Evolutionary conservation across 2,797 vertebrate species (phyloP).

Genomic region (Melanitta fusca): DNA sequence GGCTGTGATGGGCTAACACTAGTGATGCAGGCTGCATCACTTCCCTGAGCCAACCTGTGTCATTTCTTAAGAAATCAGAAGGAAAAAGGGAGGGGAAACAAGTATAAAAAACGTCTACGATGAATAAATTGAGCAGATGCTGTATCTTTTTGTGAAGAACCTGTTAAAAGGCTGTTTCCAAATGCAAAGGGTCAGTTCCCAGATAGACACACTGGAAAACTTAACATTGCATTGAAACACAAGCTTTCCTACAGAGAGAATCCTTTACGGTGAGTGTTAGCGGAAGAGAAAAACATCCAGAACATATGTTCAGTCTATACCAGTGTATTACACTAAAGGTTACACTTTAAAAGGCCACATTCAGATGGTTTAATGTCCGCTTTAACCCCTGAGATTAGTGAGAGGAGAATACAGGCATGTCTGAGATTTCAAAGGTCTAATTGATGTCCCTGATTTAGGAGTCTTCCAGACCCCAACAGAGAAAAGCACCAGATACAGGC

Average conservation of each 20-base stretch:
- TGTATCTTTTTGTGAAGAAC: background rate
- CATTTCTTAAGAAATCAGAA: slow-evolving; percentile 27
- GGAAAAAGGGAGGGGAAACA: background rate
- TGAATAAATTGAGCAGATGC: background rate
- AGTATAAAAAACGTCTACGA: background rate
- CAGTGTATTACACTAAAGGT: background rate
- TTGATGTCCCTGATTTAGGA: background rate
- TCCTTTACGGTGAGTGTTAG: background rate
- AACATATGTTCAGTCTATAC: background rate
- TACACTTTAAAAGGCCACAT: background rate
- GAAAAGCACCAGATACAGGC: rapidly evolving
- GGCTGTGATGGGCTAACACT: too few species aligned
- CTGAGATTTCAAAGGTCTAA: background rate
- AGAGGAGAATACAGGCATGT: background rate
- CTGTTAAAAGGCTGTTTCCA: background rate
- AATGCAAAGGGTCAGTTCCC: background rate
- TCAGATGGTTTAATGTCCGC: background rate
- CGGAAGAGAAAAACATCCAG: background rate
- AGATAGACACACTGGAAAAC: background rate
- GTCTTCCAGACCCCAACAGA: background rate
- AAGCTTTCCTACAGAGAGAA: background rate
- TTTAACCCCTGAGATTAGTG: background rate
- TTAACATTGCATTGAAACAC: background rate
- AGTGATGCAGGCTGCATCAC: background rate
- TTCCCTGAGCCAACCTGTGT: background rate